Base-by-base conservation (phyloP, 35 echinoderm and acorn worm species). In the Strongylocentrotus purpuratus region DNA sequence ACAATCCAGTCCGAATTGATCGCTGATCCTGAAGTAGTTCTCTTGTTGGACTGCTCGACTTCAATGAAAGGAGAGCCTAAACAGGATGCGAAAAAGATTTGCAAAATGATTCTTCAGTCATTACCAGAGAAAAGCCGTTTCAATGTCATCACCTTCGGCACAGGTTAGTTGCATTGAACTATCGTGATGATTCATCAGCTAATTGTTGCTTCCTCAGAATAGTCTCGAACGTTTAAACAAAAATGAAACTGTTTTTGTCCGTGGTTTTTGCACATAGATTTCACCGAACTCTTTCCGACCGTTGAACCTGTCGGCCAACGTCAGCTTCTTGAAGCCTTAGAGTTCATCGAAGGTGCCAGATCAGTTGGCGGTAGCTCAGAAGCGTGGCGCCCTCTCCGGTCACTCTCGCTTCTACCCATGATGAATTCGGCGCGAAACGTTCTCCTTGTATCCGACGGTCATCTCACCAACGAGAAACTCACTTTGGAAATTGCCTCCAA, bases 331-430 rank as follows among this genome's bases (percentile, higher is more conserved):
- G 47, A 70, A 86, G 96, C 97, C 22, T 41, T 94, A 20, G 90
- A 95, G 50, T 99, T 99, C 90, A 93, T 99, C 20, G 32, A 89
- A n/a, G 47, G 15, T 41, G 87, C 95, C 13, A 32, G 45, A 31
- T 90, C 97, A 2, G 31, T 90, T 33, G 86, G 93, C 50, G 98
- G 98, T 85, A 96, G 97, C 48, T 98, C 98, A 0, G 98, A 99
- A 35, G 96, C 95, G 55, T 99, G 98, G 98, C 94, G 97, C 87
- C 98, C 98, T 95, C 94, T 99, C 2, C 96, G 95, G 94, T 94
- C 97, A 17, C 90, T 96, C 35, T 96, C 95, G 61, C 92, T 97
- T 14, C 95, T 99, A 10, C 92, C 95, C 25, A 52, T 71, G 17
- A 20, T 35, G n/a, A 95, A 95, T 12, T 48, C 88, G 12, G 32